Base-by-base conservation (phyloP, 2,888 invertebrate species). In the Parnassius orleans region DNA sequence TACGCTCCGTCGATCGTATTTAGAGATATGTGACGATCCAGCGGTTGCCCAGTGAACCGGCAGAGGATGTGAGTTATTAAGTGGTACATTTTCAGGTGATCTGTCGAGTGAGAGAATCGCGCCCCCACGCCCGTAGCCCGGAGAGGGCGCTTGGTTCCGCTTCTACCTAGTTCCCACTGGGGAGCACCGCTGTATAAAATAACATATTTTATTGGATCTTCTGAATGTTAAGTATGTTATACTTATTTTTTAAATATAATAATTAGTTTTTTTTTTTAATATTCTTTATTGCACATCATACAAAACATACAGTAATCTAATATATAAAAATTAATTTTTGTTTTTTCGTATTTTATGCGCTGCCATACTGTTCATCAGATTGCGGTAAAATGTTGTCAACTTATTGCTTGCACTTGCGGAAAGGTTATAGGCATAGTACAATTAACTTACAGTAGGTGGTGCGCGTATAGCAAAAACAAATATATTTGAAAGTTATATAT, bases 51-150 rank as follows among this genome's bases (percentile, higher is more conserved):
- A 91, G 75, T 91, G 91, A 90, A 84, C 91, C 87, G 90, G 78
- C 80, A 81, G 83, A 85, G 88, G 90, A 90, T 87, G 90, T 86
- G 90, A 90, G 90, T 87, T 75, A 90, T 90, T 90, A 89, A 89
- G 88, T 89, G 86, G 87, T 88, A 87, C 87, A 88, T 87, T 86
- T 87, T 88, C 91, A 90, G 88, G 86, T 90, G 90, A 90, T 89
- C 90, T 86, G 85, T 88, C 87, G 87, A 88, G 88, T 90, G 91
- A 88, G 89, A 90, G 84, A 86, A 87, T 88, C 86, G 84, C 77
- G 75, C 76, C 79, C 80, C 69, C 68, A 70, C 69, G 58, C 67
- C 60, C 33, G 33, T 54, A 58, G 55, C 64, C 69, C 68, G 58
- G 67, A 67, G 63, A 68, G 67, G 69, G 67, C 67, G 69, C 68